phyloP scores from a whole-genome alignment of 2,888 invertebrate genomes.

The Glyphotaelius pellucidus region DNA sequence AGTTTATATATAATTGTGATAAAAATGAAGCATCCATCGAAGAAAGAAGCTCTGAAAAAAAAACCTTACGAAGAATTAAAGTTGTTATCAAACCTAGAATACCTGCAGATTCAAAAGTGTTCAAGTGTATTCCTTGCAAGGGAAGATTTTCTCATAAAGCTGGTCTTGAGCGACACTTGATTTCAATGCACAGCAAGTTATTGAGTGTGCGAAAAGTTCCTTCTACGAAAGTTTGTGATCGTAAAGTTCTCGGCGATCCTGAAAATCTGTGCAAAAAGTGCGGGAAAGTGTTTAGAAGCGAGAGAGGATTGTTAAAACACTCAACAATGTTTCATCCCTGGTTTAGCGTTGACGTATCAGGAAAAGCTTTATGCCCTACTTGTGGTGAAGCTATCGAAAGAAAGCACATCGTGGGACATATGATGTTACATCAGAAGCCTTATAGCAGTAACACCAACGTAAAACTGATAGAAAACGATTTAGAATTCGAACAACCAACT shows the following conservation, averaged over 20 bases:
- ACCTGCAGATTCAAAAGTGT: background rate
- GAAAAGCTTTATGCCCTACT: background rate
- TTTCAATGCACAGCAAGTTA: background rate
- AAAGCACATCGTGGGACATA: background rate
- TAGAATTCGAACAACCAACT: background rate
- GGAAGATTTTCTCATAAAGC: background rate
- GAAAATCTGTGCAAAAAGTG: background rate
- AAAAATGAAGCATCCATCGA: background rate
- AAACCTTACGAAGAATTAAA: background rate
- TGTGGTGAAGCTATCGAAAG: background rate
- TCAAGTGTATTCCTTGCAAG: background rate
- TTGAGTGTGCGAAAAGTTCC: background rate
- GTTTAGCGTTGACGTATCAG: background rate
- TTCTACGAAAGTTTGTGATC: background rate
- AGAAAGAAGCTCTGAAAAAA: background rate
- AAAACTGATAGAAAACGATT: too few species aligned
- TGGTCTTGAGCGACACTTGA: background rate
- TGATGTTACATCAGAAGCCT: background rate
- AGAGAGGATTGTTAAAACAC: background rate
- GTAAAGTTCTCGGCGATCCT: too few species aligned
- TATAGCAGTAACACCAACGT: too few species aligned
- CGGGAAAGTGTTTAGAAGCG: background rate
- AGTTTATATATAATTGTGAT: background rate
- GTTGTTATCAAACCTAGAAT: background rate
- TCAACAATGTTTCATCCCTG: background rate